Conservation (phyloP, 1,140 invertebrate species). For the Leptopilina boulardi region DNA sequence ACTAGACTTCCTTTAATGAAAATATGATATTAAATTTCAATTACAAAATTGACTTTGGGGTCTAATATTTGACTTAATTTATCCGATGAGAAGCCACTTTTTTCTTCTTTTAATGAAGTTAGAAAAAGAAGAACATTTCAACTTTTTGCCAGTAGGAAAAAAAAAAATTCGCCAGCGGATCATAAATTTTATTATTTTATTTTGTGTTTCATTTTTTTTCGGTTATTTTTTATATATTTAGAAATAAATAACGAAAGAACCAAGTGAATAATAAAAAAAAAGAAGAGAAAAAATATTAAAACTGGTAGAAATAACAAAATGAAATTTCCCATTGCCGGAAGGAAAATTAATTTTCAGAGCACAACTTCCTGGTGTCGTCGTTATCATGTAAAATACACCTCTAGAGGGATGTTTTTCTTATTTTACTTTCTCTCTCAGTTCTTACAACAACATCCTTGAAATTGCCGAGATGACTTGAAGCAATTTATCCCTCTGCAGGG, state of each 20-base stretch:
- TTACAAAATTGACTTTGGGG: no score
- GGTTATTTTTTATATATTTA: no score
- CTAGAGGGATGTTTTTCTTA: background rate
- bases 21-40: no score
- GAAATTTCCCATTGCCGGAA: background rate
- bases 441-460: constrained; percentile 9
- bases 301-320: background rate
- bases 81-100: no score
- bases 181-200: no score
- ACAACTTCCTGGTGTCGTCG: background rate
- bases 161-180: no score
- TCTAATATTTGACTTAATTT: no score
- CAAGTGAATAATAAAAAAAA: background rate
- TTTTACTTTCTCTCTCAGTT: constrained; percentile 12
- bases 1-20: no score
- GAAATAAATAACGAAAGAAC: background rate
- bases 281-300: background rate
- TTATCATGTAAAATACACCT: background rate
- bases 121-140: no score
- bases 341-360: background rate
- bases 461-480: constrained; percentile 7
- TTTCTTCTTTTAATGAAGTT: no score
- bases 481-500: background rate
- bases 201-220: no score
- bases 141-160: no score